phyloP scores from a whole-genome alignment of 2,888 invertebrate genomes.

The Caenorhabditis plicata region DNA sequence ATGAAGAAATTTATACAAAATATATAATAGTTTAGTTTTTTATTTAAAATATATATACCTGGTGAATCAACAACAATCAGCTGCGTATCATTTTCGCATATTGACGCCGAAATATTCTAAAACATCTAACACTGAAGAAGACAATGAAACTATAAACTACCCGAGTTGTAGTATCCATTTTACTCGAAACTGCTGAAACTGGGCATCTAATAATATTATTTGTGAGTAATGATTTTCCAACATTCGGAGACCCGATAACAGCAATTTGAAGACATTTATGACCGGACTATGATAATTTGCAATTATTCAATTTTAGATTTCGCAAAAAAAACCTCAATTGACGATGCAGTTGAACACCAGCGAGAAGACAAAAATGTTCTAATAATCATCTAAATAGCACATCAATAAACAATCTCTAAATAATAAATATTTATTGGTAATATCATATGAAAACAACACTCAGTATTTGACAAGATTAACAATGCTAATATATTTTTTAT shows the following conservation, averaged over 20 bases:
- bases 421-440: constrained; percentile 1
- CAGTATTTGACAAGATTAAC: too few relatives aligned
- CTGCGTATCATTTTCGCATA: constrained; percentile 73
- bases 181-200: constrained; percentile 86
- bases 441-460: background rate
- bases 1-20: too few relatives aligned
- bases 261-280: constrained; percentile 70
- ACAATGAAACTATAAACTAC: constrained; percentile 21
- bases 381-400: background rate
- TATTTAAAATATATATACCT: too few relatives aligned
- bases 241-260: constrained; percentile 88
- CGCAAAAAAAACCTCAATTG: too few relatives aligned
- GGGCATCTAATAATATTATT: constrained; percentile 79
- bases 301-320: background rate
- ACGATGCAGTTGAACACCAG: background rate
- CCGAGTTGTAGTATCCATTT: constrained; percentile 75
- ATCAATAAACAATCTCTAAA: too few relatives aligned
- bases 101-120: constrained; percentile 47
- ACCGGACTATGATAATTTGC: background rate
- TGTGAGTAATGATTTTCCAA: constrained; percentile 91
- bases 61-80: constrained; percentile 88
- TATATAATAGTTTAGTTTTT: too few relatives aligned
- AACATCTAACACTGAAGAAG: constrained; percentile 2
- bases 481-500: too few relatives aligned
- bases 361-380: background rate